Evolutionary conservation across 2,113 vertebrate species (phyloP), one percentile per base, ranked within the genome.

Genomic region (Morone chrysops): DNA sequence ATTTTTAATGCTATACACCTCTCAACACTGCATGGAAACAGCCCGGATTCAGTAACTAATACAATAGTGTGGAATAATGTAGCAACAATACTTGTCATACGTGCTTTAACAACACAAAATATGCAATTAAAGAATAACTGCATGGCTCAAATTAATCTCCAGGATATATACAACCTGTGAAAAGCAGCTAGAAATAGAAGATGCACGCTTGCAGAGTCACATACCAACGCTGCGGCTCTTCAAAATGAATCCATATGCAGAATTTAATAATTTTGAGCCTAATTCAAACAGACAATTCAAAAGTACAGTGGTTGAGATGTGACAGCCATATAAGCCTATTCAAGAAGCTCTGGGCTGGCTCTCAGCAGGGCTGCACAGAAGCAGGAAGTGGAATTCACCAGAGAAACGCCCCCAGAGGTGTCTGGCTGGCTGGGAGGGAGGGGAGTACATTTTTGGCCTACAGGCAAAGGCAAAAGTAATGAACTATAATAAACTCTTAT

Each of bases 341-440:
- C 86, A 92, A 86, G 77, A 85, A 74, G 78, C 84, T 87, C 57
- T 61, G 87, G 88, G 82, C 56, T 89, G 87, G 80, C 62, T 81
- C 65, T 83, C 82, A 86, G 83, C 78, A 83, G 87, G 73, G 67
- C 89, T 90, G 87, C 89, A 89, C 91, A 92, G 83, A 93, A 93
- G 85, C 91, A 94, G 93, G 92, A 94, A 94, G 94, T 93, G 71
- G 74, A 92, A 92, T 87, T 67, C 89, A 92, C 81, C 72, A 93
- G 92, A 93, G 92, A 82, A 91, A 93, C 93, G 92, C 93, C 93
- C 92, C 91, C 92, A 92, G 92, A 92, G 91, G 90, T 91, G 90
- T 88, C 89, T 89, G 87, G 53, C 86, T 86, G 87, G 57, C 71
- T 78, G 80, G 56, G 40, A 70, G 79, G 48, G 81, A 75, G 81